These are phyloP conservation scores for Volucella inflata DNA, from an alignment of 2,888 invertebrate genomes.

Conservation along the genomic window DNA sequence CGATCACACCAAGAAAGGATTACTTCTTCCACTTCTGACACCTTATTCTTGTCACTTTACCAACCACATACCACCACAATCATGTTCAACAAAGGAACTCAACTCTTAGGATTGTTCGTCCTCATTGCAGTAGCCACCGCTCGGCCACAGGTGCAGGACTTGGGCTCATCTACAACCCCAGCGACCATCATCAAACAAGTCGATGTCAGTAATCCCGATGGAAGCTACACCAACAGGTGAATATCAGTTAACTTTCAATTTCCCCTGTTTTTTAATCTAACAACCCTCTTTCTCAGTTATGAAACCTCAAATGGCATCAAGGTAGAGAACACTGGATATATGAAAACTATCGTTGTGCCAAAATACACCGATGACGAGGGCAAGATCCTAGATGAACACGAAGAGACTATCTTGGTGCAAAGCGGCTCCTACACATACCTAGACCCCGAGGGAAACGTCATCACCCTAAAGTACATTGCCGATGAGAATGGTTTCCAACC, in stretches of 20 bases:
- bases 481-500: slow-evolving; percentile 90
- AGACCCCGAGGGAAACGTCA: slow-evolving; percentile 88
- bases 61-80: slow-evolving; percentile 34
- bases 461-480: slow-evolving; percentile 87
- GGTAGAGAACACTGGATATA: slow-evolving; percentile 89
- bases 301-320: slow-evolving; percentile 92
- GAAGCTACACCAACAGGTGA: slow-evolving; percentile 84
- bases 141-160: slow-evolving; percentile 53
- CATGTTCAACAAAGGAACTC: slow-evolving; percentile 65
- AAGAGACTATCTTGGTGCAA: slow-evolving; percentile 86
- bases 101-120: slow-evolving; percentile 74
- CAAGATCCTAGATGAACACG: slow-evolving; percentile 85
- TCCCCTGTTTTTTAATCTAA: not conserved
- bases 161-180: slow-evolving; percentile 81
- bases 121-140: slow-evolving; percentile 79
- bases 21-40: slow-evolving; percentile 30
- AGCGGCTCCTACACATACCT: slow-evolving; percentile 89
- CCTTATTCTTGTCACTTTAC: too few relatives aligned
- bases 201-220: slow-evolving; percentile 84
- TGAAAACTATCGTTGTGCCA: slow-evolving; percentile 86
- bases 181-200: slow-evolving; percentile 84
- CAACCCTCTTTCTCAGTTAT: slow-evolving; percentile 84
- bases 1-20: slow-evolving; percentile 67
- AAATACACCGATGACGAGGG: slow-evolving; percentile 83
- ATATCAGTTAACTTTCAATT: slow-evolving; percentile 18